Conservation (phyloP, 2,113 vertebrate genomes). For the Tympanuchus pallidicinctus region DNA sequence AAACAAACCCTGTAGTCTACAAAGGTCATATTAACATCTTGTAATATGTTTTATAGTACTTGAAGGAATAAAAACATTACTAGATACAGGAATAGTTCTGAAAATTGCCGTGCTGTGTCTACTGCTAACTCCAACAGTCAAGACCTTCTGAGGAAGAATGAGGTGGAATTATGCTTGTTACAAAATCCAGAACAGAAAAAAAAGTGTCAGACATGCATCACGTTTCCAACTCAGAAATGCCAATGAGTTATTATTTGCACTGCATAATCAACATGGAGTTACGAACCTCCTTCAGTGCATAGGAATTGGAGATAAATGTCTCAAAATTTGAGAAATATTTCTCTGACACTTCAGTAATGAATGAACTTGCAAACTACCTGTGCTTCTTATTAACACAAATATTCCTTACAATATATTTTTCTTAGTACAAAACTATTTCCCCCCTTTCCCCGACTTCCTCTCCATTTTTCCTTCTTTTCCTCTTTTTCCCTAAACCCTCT, state of each 20-base stretch:
- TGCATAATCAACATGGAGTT: background rate
- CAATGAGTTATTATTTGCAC: background rate
- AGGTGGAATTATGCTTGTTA: slow-evolving; percentile 30
- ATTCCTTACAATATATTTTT: background rate
- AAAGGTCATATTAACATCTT: background rate
- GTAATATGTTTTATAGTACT: background rate
- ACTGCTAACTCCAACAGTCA: background rate
- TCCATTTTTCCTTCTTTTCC: background rate
- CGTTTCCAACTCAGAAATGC: slow-evolving; percentile 2
- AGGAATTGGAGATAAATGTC: background rate
- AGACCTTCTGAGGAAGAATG: slow-evolving; percentile 39
- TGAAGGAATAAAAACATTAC: background rate
- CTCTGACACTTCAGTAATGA: background rate
- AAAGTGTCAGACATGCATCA: slow-evolving; percentile 43
- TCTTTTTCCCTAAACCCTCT: too few relatives aligned
- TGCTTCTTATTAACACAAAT: background rate
- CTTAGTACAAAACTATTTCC: background rate
- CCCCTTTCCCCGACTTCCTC: background rate
- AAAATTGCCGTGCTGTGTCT: slow-evolving; percentile 6
- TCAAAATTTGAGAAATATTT: background rate
- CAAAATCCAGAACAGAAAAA: slow-evolving; percentile 52
- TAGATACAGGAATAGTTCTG: background rate
- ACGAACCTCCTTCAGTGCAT: background rate
- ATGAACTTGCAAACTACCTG: background rate
- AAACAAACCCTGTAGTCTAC: background rate